Conservation (phyloP, 2,797 vertebrate genomes). For the Yasuhikotakia modesta region DNA sequence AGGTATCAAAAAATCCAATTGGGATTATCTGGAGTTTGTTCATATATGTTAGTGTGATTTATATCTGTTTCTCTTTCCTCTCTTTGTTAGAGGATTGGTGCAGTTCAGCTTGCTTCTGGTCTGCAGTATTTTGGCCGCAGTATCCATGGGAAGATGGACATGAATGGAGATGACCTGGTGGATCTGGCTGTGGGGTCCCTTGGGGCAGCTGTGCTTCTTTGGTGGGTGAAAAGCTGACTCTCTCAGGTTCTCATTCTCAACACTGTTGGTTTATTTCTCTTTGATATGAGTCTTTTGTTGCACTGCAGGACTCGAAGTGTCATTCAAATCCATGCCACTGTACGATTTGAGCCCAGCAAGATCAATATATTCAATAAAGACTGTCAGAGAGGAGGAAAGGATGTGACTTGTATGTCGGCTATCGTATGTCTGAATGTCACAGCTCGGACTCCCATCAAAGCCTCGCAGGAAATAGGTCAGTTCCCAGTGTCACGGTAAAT, state of each 20-base stretch:
- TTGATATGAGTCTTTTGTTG: not conserved
- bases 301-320: slow-evolving; percentile 87
- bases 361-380: slow-evolving; percentile 97
- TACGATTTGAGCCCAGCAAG: slow-evolving; percentile 90
- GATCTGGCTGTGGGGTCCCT: slow-evolving; percentile 93
- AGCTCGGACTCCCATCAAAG: slow-evolving; percentile 82
- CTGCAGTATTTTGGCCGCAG: slow-evolving; percentile 94
- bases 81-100: slow-evolving; percentile 84
- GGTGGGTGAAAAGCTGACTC: slow-evolving; percentile 75
- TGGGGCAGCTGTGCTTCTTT: slow-evolving; percentile 89
- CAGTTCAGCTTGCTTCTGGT: slow-evolving; percentile 78
- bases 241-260: not conserved
- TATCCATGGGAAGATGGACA: slow-evolving; percentile 91
- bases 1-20: slow-evolving; percentile 82
- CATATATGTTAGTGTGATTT: not conserved
- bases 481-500: slow-evolving; percentile 46
- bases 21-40: no score
- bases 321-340: slow-evolving; percentile 81
- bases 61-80: not conserved
- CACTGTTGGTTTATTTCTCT: not conserved
- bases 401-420: slow-evolving; percentile 93
- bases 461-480: slow-evolving; percentile 84
- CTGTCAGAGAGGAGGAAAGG: slow-evolving; percentile 88
- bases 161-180: slow-evolving; percentile 89
- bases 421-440: slow-evolving; percentile 89